phyloP scores from a whole-genome alignment of 1,140 invertebrate species.

The Plutomurus gul region DNA sequence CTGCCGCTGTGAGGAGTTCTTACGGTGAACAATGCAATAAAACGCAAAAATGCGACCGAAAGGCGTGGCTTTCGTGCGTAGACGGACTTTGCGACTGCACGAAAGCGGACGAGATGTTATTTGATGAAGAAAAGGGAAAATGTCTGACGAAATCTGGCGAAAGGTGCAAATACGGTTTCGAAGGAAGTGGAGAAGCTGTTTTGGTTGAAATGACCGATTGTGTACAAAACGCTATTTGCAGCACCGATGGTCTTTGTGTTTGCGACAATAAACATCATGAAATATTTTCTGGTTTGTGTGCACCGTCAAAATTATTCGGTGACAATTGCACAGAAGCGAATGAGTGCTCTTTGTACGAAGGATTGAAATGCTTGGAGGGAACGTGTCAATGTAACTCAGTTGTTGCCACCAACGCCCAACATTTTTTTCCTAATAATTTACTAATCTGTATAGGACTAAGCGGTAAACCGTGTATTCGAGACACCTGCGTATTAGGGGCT shows the following conservation, averaged over 20 bases:
- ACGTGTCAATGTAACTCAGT: neutral
- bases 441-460: neutral
- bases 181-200: neutral
- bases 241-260: neutral
- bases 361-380: neutral
- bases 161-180: neutral
- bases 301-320: neutral
- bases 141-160: conserved; percentile 20
- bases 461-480: neutral
- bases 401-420: too few relatives aligned
- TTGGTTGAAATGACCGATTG: neutral
- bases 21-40: conserved; percentile 23
- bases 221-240: neutral
- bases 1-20: conserved; percentile 23
- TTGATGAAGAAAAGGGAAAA: neutral
- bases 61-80: neutral
- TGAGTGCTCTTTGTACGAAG: neutral
- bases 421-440: neutral
- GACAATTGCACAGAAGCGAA: neutral
- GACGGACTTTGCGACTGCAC: conserved; percentile 20
- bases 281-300: neutral
- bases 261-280: neutral
- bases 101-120: conserved; percentile 7
- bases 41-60: neutral
- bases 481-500: neutral